Base-by-base conservation (phyloP, 1,140 invertebrate genomes). In the Rhyacophila brunnea region DNA sequence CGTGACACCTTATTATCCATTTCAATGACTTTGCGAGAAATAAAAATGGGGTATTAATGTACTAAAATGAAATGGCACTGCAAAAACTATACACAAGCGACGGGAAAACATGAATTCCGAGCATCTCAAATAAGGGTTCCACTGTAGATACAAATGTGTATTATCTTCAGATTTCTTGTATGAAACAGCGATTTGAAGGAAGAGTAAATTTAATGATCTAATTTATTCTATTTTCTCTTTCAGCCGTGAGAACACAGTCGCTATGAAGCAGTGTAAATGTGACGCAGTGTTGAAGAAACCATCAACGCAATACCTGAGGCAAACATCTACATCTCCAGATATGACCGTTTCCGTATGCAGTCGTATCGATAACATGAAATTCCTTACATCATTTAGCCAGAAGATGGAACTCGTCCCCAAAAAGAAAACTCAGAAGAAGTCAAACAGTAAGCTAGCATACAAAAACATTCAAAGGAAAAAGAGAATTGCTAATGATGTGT, bases 241-340 rank as follows among this genome's bases (percentile, higher is more conserved):
- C 58, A 77, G 76, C 45, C 70, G 73, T 19, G 76, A 78, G 51
- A 73, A 70, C 11, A 55, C 50, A 15, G 15, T 65, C 18, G 72
- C 71, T 1, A 46, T 74, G 28, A 72, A 69, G 15, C 63, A 66
- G 5, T 78, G 75, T 67, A 71, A 71, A 6, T 77, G 76, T 56
- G 70, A 49, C 11, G 14, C 17, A 14, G 17, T 70, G 14, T 36
- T 68, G 14, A 70, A 71, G 35, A 73, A 71, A 45, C 68, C 58
- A 7, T 53, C 73, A 6, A 70, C 68, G 19, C 62, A 71, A n/a
- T 72, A 69, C 47, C 67, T 73, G 15, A 67, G 71, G 2, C 76
- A 76, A 47, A 68, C 70, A 0, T 75, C 72, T 0, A 71, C 76
- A 1, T 77, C 74, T 0, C 75, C 74, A 0, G 74, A 77, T 38